These are phyloP conservation scores for Drosophila suboccidentalis DNA, from an alignment of 2,888 invertebrate species.

Conservation along the genomic window DNA sequence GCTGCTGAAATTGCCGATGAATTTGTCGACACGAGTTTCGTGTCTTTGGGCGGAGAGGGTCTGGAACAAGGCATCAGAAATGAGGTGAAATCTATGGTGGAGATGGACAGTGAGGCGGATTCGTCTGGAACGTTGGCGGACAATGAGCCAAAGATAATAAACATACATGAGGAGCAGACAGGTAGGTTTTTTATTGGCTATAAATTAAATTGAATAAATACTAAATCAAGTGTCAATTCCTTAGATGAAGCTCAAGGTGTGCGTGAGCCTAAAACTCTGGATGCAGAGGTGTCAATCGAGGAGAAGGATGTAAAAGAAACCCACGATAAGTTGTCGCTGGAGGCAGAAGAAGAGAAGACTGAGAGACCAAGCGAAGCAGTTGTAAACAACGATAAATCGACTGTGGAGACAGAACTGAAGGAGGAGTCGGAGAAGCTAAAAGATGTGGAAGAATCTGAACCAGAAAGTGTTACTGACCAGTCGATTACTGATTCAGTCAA, in stretches of 20 bases:
- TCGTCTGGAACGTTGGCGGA: slow-evolving; percentile 27
- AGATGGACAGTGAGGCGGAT: slow-evolving; percentile 61
- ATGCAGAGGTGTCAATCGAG: slow-evolving; percentile 13
- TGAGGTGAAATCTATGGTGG: slow-evolving; percentile 76
- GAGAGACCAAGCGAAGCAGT: slow-evolving; percentile 7
- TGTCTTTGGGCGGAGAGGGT: slow-evolving; percentile 56
- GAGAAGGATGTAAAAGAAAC: slow-evolving; percentile 1
- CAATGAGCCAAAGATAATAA: slow-evolving; percentile 12
- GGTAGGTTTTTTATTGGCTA: slow-evolving; percentile 21
- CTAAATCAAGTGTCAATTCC: background rate
- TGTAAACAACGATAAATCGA: slow-evolving; percentile 15
- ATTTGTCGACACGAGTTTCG: slow-evolving; percentile 48
- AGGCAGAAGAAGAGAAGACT: background rate
- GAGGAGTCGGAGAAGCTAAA: background rate
- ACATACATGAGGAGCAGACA: slow-evolving; percentile 26
- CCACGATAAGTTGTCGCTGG: background rate
- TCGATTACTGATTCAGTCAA: background rate
- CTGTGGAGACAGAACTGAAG: background rate
- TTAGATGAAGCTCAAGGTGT: slow-evolving; percentile 37
- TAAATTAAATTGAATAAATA: background rate
- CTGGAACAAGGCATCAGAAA: slow-evolving; percentile 79
- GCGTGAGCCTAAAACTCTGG: slow-evolving; percentile 64
- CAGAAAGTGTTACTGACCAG: slow-evolving; percentile 19
- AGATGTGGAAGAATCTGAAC: background rate
- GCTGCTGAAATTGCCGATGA: slow-evolving; percentile 49